phyloP scores from a whole-genome alignment of 2,113 vertebrate genomes.

The Syrmaticus mikado region DNA sequence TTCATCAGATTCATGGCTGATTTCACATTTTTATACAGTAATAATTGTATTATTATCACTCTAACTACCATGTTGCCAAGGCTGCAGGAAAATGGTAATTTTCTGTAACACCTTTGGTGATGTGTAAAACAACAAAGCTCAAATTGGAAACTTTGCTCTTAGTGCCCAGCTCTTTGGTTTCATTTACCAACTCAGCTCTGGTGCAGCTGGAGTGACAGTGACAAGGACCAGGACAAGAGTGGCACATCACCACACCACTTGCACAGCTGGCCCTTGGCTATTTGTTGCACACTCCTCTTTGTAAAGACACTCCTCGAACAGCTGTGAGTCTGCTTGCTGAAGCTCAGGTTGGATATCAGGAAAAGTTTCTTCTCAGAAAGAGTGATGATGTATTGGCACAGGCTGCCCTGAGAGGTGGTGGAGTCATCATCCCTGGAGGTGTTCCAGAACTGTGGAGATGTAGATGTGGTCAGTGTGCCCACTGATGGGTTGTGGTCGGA shows the following conservation, averaged over 20 bases:
- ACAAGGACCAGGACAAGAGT: background rate
- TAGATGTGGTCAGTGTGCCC: too few relatives aligned
- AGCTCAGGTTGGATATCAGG: background rate
- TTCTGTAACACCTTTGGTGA: background rate
- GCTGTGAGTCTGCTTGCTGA: background rate
- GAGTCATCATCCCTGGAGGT: too few relatives aligned
- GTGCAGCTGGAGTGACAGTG: fast-evolving
- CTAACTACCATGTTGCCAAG: constrained; percentile 2
- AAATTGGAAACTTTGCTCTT: background rate
- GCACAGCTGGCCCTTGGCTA: background rate
- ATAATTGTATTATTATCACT: background rate
- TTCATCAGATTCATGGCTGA: constrained; percentile 35
- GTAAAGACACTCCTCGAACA: background rate
- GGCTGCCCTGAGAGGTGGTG: too few relatives aligned
- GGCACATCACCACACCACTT: background rate
- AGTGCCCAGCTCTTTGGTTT: background rate
- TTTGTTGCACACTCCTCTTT: background rate
- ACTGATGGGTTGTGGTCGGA: too few relatives aligned
- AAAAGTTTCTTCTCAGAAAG: too few relatives aligned
- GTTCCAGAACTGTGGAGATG: too few relatives aligned
- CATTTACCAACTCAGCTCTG: background rate
- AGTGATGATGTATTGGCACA: too few relatives aligned
- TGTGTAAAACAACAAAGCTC: background rate
- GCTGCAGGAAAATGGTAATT: background rate
- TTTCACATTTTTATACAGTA: background rate